Evolutionary conservation across 2,888 invertebrate genomes (phyloP).

Genomic region (Aspidiotus rigidus): DNA sequence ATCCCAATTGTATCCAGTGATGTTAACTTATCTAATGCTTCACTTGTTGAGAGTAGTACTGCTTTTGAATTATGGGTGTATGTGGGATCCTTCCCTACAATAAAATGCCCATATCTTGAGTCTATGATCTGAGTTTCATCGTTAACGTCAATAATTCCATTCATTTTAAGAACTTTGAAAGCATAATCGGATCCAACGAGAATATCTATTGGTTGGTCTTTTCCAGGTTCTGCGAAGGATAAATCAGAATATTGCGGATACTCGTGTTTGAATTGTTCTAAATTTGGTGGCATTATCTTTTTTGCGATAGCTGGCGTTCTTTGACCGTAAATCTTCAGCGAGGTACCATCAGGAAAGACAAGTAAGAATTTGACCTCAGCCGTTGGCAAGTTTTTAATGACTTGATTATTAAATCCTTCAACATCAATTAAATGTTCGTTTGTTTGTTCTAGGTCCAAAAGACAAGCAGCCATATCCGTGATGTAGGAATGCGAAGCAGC

Average conservation of each 20-base stretch:
- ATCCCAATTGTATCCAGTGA: conserved; percentile 3
- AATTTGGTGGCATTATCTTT: neutral
- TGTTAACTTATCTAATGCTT: neutral
- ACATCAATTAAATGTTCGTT: too few relatives aligned
- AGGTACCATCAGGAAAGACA: too few relatives aligned
- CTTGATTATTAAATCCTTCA: too few relatives aligned
- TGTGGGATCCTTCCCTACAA: too few relatives aligned
- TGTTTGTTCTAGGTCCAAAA: too few relatives aligned
- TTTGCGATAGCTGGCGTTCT: neutral
- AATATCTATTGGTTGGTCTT: neutral
- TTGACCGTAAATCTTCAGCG: neutral
- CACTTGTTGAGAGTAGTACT: neutral
- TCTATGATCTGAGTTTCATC: neutral
- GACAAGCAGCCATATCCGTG: too few relatives aligned
- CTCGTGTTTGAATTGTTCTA: neutral
- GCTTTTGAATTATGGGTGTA: neutral
- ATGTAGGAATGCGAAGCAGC: too few relatives aligned
- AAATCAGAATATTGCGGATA: neutral
- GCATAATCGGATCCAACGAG: neutral
- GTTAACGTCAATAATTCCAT: neutral
- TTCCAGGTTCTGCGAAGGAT: neutral
- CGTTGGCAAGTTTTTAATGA: too few relatives aligned
- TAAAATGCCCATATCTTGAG: neutral
- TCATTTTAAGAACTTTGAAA: neutral
- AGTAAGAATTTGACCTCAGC: too few relatives aligned